Percentiles rank a stretch among this genome's conserved stretches.
phyloP scores from a whole-genome alignment of 2,888 invertebrate species.

The Megaustenia siamemsis region DNA sequence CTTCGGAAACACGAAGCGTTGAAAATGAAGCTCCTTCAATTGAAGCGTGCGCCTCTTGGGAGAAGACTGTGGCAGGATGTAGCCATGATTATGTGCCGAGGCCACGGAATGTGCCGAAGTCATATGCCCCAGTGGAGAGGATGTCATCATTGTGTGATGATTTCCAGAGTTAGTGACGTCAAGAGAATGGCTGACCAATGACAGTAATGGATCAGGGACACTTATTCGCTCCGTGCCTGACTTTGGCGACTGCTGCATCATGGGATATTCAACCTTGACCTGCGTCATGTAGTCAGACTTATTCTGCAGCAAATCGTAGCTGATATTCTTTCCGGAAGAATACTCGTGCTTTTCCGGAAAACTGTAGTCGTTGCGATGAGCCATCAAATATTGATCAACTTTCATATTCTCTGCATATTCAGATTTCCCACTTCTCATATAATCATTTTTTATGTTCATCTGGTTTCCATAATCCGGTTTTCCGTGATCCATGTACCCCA shows the following conservation, averaged over 20 bases:
- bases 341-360: neutral
- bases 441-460: slow-evolving; percentile 21
- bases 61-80: neutral
- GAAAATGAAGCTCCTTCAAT: neutral
- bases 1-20: slow-evolving; percentile 4
- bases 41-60: neutral
- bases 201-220: neutral
- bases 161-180: slow-evolving; percentile 2
- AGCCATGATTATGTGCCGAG: slow-evolving; percentile 7
- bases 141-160: slow-evolving; percentile 31
- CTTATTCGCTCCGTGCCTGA: neutral
- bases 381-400: slow-evolving; percentile 38
- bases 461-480: slow-evolving; percentile 36
- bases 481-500: slow-evolving; percentile 22
- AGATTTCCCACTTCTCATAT: slow-evolving; percentile 27
- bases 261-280: slow-evolving; percentile 37
- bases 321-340: neutral
- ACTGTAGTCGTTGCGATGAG: slow-evolving; percentile 31
- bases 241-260: slow-evolving; percentile 41
- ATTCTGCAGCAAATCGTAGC: slow-evolving; percentile 26
- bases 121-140: slow-evolving; percentile 23
- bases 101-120: slow-evolving; percentile 27
- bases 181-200: slow-evolving; percentile 17
- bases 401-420: slow-evolving; percentile 45
- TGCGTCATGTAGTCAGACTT: slow-evolving; percentile 36